Conservation (phyloP, 2,113 vertebrate species). For the Nycticorax nycticorax region DNA sequence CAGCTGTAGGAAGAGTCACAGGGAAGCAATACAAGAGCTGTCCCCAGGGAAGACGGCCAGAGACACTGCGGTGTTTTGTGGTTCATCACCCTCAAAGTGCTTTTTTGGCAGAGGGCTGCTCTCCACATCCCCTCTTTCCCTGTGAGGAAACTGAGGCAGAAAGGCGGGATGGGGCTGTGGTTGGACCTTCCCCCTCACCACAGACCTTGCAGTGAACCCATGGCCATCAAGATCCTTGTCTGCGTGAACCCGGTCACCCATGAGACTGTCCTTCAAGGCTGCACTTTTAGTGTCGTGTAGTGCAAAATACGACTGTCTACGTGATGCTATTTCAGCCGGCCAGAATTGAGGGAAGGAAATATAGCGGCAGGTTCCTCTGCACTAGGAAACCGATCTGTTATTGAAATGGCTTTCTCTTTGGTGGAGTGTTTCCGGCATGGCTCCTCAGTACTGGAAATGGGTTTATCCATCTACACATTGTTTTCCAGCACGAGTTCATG, state of each 20-base stretch:
- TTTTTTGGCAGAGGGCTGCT: neutral
- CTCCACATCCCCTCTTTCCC: neutral
- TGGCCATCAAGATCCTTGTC: neutral
- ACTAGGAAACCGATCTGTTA: conserved; percentile 38
- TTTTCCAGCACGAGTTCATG: neutral
- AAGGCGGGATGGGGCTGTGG: neutral
- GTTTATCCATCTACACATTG: neutral
- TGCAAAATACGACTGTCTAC: neutral
- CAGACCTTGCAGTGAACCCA: neutral
- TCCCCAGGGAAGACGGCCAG: neutral
- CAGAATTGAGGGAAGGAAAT: conserved; percentile 60
- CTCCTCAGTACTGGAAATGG: neutral
- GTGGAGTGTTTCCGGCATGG: neutral
- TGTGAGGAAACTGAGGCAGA: neutral
- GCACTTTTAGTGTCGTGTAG: neutral
- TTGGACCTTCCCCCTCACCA: fast-evolving
- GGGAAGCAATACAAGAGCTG: neutral
- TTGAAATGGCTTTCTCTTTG: conserved; percentile 44
- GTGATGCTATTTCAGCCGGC: neutral
- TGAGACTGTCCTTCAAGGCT: neutral
- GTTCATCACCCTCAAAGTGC: neutral
- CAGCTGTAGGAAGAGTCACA: neutral
- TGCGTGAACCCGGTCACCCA: fast-evolving
- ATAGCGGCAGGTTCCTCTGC: conserved; percentile 28
- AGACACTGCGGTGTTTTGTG: neutral